Evolutionary conservation across 2,797 vertebrate species (phyloP), one percentile per base, ranked within the genome.

Genomic region (Neosilurus hyrtlii): DNA sequence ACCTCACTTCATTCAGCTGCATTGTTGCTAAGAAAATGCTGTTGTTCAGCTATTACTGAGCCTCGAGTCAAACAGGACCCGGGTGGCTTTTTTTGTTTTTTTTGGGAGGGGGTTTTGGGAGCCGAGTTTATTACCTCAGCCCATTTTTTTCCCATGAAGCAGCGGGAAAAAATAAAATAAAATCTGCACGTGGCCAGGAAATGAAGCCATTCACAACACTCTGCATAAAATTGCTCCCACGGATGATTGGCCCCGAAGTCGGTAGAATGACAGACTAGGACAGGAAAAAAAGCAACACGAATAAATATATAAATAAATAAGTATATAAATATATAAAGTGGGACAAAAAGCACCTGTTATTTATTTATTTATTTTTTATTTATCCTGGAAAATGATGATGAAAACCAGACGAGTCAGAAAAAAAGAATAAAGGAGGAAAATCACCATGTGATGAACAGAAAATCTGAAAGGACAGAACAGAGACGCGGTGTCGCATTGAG

Each of bases 131-230:
- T 90, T 87, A 82, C 86, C 80, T 81, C 86, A n/a, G 11, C 54
- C 67, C 54, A 63, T 84, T 86, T 90, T 86, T 90, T 89, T 89
- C 90, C 90, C 90, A 91, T 85, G 83, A 91, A 89, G 85, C 86
- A 90, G 89, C 82, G 10, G 12, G 6, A 24, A 26, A 75, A 67
- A 18, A 59, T 52, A 9, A 54, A 56, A 65, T 49, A 86, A 91
- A 75, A 56, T 18, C 88, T 87, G 85, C 91, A 86, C 90, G 89
- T 89, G 90, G 90, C 89, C 88, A 90, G 90, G 90, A 93, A 94
- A 94, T 93, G 89, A 92, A 93, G 91, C 91, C 88, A 87, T 92
- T 92, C 91, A 89, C 84, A 90, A 86, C 90, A 91, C 92, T 93
- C 90, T 92, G 91, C 90, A 91, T 92, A 88, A 91, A 90, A 92